Evolutionary conservation across 2,888 invertebrate species (phyloP).

Genomic region (Pheosia tremula): DNA sequence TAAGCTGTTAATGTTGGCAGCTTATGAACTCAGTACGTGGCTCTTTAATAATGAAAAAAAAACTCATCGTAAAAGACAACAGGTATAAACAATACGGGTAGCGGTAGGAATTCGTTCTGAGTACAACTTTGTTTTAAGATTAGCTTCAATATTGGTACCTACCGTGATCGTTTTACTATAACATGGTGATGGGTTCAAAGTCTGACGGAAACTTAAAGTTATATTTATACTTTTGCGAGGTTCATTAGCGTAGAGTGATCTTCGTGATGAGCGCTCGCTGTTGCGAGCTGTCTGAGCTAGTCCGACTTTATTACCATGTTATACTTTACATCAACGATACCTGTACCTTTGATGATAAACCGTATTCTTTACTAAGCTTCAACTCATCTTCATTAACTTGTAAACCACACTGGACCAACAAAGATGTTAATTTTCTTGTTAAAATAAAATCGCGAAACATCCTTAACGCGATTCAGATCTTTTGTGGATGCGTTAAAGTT

Average conservation of each 20-base stretch:
- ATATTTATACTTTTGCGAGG: background rate
- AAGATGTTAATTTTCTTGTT: constrained; percentile 4
- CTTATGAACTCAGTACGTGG: too few relatives aligned
- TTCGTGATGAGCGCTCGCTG: background rate
- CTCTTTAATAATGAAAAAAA: too few relatives aligned
- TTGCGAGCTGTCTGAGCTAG: background rate
- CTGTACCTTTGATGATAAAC: background rate
- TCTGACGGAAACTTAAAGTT: background rate
- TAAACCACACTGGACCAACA: background rate
- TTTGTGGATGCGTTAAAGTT: constrained; percentile 5
- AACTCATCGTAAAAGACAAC: too few relatives aligned
- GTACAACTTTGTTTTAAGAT: background rate
- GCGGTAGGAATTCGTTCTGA: background rate
- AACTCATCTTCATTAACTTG: background rate
- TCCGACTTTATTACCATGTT: background rate
- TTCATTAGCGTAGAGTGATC: background rate
- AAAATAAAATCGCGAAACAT: background rate
- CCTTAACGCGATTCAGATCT: background rate
- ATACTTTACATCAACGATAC: background rate
- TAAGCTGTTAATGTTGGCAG: too few relatives aligned
- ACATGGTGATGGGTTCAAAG: background rate
- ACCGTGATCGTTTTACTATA: background rate
- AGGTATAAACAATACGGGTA: too few relatives aligned
- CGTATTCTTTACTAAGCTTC: background rate
- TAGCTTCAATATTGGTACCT: background rate